These are phyloP conservation scores for Platyscapa corneri DNA, from an alignment of 1,140 invertebrate species.

Conservation along the genomic window DNA sequence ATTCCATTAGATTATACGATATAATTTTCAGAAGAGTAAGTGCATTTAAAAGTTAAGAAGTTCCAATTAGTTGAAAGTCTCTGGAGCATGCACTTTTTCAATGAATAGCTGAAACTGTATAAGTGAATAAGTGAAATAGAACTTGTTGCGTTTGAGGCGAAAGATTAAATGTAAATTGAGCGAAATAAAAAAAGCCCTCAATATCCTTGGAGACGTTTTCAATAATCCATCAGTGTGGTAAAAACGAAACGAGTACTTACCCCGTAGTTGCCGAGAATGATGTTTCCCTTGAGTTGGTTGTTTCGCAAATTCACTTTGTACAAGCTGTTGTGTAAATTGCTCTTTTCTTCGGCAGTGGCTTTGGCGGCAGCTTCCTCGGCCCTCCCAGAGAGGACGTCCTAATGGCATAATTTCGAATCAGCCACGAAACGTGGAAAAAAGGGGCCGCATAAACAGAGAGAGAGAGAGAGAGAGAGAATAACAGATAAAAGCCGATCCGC, in stretches of 20 bases:
- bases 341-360: constrained; percentile 65
- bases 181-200: background rate
- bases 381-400: constrained; percentile 29
- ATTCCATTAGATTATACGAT: background rate
- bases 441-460: background rate
- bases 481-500: background rate
- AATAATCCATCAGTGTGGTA: background rate
- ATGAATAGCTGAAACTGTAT: background rate
- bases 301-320: constrained; percentile 83
- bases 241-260: constrained; percentile 75
- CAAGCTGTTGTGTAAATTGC: constrained; percentile 70
- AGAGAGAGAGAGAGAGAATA: background rate
- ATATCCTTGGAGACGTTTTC: background rate
- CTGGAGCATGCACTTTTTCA: background rate
- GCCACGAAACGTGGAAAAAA: background rate
- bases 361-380: background rate
- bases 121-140: background rate
- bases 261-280: constrained; percentile 88
- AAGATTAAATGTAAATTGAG: background rate
- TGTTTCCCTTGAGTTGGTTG: constrained; percentile 86
- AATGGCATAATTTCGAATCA: background rate
- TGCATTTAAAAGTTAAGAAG: background rate
- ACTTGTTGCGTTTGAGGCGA: background rate
- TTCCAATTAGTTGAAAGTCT: background rate
- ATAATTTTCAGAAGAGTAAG: background rate